A percentile compares a stretch with the other conserved stretches of the same genome.
Evolutionary conservation across 2,888 invertebrate genomes (phyloP).

Genomic region (Cryptocheilus praepositus): DNA sequence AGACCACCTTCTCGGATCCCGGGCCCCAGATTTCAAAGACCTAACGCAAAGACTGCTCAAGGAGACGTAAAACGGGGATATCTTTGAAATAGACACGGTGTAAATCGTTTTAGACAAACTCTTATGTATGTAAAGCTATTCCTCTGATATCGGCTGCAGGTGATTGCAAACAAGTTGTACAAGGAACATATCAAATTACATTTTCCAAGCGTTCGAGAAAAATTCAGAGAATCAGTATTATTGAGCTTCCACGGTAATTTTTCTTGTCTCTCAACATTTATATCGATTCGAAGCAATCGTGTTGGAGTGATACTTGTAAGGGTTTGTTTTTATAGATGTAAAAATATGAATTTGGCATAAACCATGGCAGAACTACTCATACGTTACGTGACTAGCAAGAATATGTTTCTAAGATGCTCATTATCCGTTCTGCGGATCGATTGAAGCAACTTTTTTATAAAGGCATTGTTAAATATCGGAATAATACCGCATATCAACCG

Average conservation of each 20-base stretch:
- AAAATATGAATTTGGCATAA: too few species aligned
- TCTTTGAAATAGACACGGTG: slow-evolving; percentile 30
- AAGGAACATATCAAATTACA: slow-evolving; percentile 8
- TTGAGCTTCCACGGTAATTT: slow-evolving; percentile 36
- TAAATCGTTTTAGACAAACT: slow-evolving; percentile 9
- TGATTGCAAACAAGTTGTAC: slow-evolving; percentile 4
- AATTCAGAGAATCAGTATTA: slow-evolving; percentile 46
- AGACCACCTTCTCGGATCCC: slow-evolving; percentile 72
- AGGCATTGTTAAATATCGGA: slow-evolving; percentile 25
- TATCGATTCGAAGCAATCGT: too few species aligned
- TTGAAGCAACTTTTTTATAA: slow-evolving; percentile 28
- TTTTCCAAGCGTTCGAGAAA: slow-evolving; percentile 2
- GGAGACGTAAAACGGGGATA: slow-evolving; percentile 40
- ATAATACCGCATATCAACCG: slow-evolving; percentile 20
- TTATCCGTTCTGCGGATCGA: slow-evolving; percentile 14
- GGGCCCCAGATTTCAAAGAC: slow-evolving; percentile 47
- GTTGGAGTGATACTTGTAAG: too few species aligned
- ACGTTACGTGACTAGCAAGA: neutral
- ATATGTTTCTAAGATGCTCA: neutral
- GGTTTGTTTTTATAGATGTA: too few species aligned
- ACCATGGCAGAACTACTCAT: too few species aligned
- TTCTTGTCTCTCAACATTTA: neutral
- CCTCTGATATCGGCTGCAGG: neutral
- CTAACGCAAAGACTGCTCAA: slow-evolving; percentile 38
- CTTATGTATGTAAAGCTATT: slow-evolving; percentile 1